Base-by-base conservation (phyloP, 2,797 vertebrate genomes). In the Lepus oiostolus region DNA sequence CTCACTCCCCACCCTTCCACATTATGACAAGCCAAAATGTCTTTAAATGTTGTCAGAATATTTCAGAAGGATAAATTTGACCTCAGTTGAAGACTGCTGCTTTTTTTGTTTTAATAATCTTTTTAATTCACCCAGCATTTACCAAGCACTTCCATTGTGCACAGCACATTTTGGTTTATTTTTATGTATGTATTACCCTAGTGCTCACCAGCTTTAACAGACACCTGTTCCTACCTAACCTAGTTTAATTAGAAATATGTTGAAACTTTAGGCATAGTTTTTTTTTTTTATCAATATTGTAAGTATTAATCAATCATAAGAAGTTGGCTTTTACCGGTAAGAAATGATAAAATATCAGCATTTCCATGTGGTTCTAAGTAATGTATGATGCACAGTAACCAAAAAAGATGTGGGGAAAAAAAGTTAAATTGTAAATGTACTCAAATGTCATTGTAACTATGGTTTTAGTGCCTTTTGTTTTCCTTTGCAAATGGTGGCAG, bases 401-500 rank as follows among this genome's bases (percentile, higher is more conserved):
- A 67, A 38, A 79, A 81, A 85, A 52, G 82, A 42, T 75, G 32
- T 85, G 54, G 47, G 65, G 28, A 72, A 52, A 58, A 4, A 77
- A 86, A 63, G 9, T 58, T 3, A 58, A 58, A 58, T 58, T 58
- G 54, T 58, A 58, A 58, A 58, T 58, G 21, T 94, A 63, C 26
- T 21, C 42, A 54, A 52, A 42, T 92, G 32, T 96, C 67, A 92
- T 67, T 63, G 11, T 76, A 38, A 72, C 50, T 38, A 28, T 58
- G 82, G 47, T 90, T 86, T 88, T n/a, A 81, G 38, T 70, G 32
- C 13, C 35, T 85, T 90, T 80, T 93, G 26, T 52, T 87, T 91
- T 79, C 28, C 50, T 75, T 91, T 52, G 28, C 7, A 71, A 93
- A 21, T 3, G 30, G 11, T 30, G 32, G 21, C 62, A 19, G 3